Conservation (phyloP, 1,140 invertebrate species). For the Dreissena rostriformis region DNA sequence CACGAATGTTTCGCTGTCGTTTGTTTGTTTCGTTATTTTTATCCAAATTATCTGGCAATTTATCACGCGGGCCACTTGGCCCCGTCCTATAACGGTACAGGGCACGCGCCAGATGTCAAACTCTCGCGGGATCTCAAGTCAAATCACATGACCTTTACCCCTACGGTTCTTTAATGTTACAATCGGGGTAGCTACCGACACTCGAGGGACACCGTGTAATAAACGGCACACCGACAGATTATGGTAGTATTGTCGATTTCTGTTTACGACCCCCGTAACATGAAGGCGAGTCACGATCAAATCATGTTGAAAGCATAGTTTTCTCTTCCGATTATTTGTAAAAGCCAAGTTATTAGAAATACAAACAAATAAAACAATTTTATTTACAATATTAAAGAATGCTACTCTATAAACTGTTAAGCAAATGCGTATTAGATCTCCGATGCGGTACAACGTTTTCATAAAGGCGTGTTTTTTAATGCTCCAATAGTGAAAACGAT, state of each 20-base stretch:
- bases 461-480: no score
- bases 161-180: conserved; percentile 35
- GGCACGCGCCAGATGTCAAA: conserved; percentile 55
- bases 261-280: background rate
- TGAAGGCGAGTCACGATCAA: no score
- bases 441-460: no score
- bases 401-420: no score
- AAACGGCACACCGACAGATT: background rate
- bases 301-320: no score
- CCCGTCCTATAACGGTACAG: conserved; percentile 39
- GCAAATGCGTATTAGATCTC: no score
- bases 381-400: no score
- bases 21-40: conserved; percentile 46
- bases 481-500: no score
- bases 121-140: conserved; percentile 52
- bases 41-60: conserved; percentile 49
- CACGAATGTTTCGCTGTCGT: conserved; percentile 33
- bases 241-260: background rate
- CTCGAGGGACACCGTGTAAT: conserved; percentile 32
- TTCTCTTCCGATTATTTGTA: no score
- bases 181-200: conserved; percentile 35
- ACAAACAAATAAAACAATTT: no score
- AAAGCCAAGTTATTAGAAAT: no score
- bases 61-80: conserved; percentile 30
- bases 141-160: conserved; percentile 32